Percentiles rank a stretch among this genome's conserved stretches.
phyloP scores from a whole-genome alignment of 2,113 vertebrate genomes.

The Colistium nudipinnis region DNA sequence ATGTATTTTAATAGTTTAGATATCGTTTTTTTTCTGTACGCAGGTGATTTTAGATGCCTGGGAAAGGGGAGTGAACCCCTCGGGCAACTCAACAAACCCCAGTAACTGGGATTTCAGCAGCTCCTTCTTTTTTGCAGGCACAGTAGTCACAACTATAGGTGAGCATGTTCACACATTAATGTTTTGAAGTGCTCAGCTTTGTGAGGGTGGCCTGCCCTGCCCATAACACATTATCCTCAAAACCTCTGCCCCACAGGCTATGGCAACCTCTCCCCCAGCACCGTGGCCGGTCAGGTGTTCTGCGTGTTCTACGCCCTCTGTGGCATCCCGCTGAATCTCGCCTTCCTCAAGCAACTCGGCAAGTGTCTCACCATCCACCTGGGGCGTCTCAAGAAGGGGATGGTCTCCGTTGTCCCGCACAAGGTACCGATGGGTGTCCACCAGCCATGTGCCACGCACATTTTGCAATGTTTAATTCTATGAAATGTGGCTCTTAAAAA shows the following conservation, averaged over 20 bases:
- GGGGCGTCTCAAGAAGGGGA: slow-evolving; percentile 81
- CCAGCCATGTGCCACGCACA: not conserved
- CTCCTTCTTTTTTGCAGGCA: slow-evolving; percentile 94
- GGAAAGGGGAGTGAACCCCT: slow-evolving; percentile 92
- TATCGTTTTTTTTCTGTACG: not conserved
- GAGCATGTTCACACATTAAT: slow-evolving; percentile 41
- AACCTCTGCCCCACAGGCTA: slow-evolving; percentile 81
- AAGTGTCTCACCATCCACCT: slow-evolving; percentile 84
- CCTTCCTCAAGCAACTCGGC: slow-evolving; percentile 90
- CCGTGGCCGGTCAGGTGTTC: slow-evolving; percentile 89
- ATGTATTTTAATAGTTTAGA: too few relatives aligned
- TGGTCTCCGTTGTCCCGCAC: slow-evolving; percentile 81
- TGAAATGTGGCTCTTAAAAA: too few relatives aligned
- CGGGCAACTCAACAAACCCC: slow-evolving; percentile 90
- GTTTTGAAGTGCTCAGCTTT: not conserved
- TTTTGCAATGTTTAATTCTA: too few relatives aligned
- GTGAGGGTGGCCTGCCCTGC: not conserved
- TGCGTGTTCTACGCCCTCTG: slow-evolving; percentile 93
- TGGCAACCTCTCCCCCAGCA: slow-evolving; percentile 91
- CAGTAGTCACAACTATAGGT: slow-evolving; percentile 93
- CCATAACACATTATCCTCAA: not conserved
- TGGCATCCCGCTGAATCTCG: slow-evolving; percentile 90
- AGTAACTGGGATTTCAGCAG: slow-evolving; percentile 97
- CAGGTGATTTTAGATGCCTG: slow-evolving; percentile 92
- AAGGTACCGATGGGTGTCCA: slow-evolving; percentile 75